Evolutionary conservation across 2,113 vertebrate genomes (phyloP).

Genomic region (Poicephalus gulielmi): DNA sequence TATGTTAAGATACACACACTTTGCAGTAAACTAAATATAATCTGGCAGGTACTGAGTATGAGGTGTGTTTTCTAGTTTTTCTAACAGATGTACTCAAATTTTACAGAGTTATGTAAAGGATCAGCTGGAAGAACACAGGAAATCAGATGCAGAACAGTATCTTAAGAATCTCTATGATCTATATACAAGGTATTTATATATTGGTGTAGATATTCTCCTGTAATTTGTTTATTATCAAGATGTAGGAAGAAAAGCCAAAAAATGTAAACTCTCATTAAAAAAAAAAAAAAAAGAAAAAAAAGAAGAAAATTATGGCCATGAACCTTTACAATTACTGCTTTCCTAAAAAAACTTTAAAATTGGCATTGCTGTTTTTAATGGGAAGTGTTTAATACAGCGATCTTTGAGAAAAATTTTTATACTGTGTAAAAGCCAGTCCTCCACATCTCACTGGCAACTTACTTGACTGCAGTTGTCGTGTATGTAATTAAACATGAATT

Average conservation of each 20-base stretch:
- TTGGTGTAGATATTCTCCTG: background rate
- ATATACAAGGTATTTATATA: slow-evolving; percentile 86
- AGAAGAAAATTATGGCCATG: background rate
- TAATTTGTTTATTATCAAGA: background rate
- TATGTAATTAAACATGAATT: slow-evolving; percentile 32
- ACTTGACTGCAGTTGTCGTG: background rate
- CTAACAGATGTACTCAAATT: slow-evolving; percentile 7
- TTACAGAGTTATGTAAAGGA: slow-evolving; percentile 89
- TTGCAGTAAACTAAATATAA: background rate
- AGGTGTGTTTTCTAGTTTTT: background rate
- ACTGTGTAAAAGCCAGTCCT: background rate
- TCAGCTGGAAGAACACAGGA: slow-evolving; percentile 89
- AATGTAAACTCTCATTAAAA: background rate
- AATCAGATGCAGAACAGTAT: slow-evolving; percentile 94
- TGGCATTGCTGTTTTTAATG: background rate
- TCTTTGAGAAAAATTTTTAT: background rate
- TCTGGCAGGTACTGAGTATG: background rate
- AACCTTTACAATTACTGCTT: background rate
- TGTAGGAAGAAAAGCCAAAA: background rate
- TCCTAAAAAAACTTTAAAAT: background rate
- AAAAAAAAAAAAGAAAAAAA: background rate
- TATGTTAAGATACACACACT: background rate
- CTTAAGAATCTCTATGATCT: slow-evolving; percentile 97
- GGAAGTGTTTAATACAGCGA: background rate
- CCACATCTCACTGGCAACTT: background rate